phyloP scores from a whole-genome alignment of 35 echinoderm and acorn worm species.

The Patiria miniata region DNA sequence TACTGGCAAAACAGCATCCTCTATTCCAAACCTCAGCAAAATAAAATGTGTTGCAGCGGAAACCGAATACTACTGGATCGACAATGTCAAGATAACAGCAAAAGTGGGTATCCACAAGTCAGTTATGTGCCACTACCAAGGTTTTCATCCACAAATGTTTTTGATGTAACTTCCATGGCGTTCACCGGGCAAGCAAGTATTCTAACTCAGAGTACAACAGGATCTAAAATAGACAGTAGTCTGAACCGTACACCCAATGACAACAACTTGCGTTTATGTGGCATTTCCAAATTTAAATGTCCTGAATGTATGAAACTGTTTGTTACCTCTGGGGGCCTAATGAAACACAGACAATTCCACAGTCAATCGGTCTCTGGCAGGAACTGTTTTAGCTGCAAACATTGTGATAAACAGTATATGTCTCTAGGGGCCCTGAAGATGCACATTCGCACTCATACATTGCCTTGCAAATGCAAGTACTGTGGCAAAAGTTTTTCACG shows the following conservation, averaged over 20 bases:
- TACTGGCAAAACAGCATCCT: too few species aligned
- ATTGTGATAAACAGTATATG: constrained; percentile 94
- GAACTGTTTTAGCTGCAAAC: constrained; percentile 88
- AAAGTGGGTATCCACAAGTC: too few species aligned
- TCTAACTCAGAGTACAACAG: too few species aligned
- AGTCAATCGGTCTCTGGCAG: constrained; percentile 56
- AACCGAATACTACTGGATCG: too few species aligned
- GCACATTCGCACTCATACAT: constrained; percentile 96
- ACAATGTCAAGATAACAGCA: too few species aligned
- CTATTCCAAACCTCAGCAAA: too few species aligned
- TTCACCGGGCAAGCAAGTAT: too few species aligned
- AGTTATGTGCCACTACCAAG: too few species aligned
- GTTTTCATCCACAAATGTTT: too few species aligned
- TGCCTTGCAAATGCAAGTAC: constrained; percentile 91
- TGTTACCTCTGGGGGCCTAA: constrained; percentile 70
- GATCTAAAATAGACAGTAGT: too few species aligned
- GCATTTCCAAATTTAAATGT: constrained; percentile 62
- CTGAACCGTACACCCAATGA: neutral
- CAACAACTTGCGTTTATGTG: neutral
- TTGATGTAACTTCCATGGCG: too few species aligned
- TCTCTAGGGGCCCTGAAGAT: constrained; percentile 96
- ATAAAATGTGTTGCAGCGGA: too few species aligned
- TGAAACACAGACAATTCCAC: constrained; percentile 88
- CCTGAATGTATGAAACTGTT: constrained; percentile 76
- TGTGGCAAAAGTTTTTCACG: constrained; percentile 96